Evolutionary conservation across 2,113 vertebrate genomes (phyloP).

Genomic region (Galemys pyrenaicus): DNA sequence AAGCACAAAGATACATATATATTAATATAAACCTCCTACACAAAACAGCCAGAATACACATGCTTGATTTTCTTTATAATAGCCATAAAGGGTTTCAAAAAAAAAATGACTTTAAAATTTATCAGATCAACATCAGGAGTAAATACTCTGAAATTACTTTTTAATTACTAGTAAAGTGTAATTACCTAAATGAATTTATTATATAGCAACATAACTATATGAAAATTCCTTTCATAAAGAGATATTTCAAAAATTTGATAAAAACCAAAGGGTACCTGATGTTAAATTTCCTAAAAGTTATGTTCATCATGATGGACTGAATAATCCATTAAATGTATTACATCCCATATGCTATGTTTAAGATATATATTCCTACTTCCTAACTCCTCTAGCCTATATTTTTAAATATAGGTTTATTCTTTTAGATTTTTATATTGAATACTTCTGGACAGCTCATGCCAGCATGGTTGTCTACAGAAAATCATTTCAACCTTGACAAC

Average conservation of each 20-base stretch:
- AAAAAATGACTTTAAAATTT: neutral
- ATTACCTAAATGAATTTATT: neutral
- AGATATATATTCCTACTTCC: neutral
- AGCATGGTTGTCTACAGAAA: neutral
- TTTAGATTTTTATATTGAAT: slow-evolving; percentile 1
- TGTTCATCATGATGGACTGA: neutral
- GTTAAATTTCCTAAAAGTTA: neutral
- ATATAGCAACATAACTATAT: neutral
- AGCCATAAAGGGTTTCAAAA: neutral
- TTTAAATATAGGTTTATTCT: neutral
- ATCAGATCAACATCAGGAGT: neutral
- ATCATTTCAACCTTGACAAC: neutral
- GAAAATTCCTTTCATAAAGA: neutral
- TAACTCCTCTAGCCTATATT: neutral
- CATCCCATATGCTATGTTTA: neutral
- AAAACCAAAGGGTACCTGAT: neutral
- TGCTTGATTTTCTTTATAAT: neutral
- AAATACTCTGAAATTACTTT: neutral
- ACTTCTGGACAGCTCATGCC: neutral
- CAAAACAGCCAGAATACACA: neutral
- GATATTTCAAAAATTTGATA: neutral
- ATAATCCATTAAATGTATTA: neutral
- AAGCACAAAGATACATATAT: slow-evolving; percentile 1
- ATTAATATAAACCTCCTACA: neutral
- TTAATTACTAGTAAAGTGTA: neutral